These are phyloP conservation scores for Liolophura sinensis DNA, from an alignment of 1,140 invertebrate genomes.

Conservation along the genomic window DNA sequence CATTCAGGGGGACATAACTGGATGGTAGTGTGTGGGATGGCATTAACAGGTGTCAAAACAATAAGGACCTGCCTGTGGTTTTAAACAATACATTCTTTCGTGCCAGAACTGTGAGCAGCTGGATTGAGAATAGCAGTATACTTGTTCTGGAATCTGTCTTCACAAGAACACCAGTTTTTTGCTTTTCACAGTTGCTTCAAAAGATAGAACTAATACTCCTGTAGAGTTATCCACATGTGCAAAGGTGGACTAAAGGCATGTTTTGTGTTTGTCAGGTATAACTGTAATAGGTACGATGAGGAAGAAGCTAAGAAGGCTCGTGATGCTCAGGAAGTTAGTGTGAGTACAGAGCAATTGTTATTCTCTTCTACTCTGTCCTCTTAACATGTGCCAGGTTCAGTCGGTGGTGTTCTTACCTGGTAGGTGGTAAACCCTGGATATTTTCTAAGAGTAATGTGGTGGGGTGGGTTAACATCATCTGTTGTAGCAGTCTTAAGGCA, in stretches of 20 bases:
- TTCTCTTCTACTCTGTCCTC: too few relatives aligned
- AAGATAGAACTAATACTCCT: background rate
- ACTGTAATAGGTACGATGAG: conserved; percentile 97
- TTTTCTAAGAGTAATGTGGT: too few relatives aligned
- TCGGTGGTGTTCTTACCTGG: too few relatives aligned
- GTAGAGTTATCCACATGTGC: too few relatives aligned
- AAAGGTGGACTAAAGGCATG: background rate
- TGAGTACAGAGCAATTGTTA: background rate
- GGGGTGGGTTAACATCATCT: too few relatives aligned
- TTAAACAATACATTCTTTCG: background rate
- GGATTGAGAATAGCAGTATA: too few relatives aligned
- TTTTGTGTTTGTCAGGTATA: conserved; percentile 70
- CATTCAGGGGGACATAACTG: background rate
- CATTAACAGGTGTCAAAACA: background rate
- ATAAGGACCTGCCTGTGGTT: background rate
- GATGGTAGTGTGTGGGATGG: background rate
- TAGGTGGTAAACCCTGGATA: too few relatives aligned
- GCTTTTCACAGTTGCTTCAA: too few relatives aligned
- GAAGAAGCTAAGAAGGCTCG: conserved; percentile 94
- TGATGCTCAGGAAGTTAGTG: conserved; percentile 83
- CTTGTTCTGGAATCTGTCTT: too few relatives aligned
- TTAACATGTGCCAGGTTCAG: too few relatives aligned
- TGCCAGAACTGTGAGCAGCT: background rate
- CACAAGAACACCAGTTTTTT: too few relatives aligned
- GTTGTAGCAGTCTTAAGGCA: too few relatives aligned